Percentiles rank a stretch among this genome's conserved stretches.
Conservation (phyloP, 2,797 vertebrate species). For the Pseudocheirus occidentalis region DNA sequence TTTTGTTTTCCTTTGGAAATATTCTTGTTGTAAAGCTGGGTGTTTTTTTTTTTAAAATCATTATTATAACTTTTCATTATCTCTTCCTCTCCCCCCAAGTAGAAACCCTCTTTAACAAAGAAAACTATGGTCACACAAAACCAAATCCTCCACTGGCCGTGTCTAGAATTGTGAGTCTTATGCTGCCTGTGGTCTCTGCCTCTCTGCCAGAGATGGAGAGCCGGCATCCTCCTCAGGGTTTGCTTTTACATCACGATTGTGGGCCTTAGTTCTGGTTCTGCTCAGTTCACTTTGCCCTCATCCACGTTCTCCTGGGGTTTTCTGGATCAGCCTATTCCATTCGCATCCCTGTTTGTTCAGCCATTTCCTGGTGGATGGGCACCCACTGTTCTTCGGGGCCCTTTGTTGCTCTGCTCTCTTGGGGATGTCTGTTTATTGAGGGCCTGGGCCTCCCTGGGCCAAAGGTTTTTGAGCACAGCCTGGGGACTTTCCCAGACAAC, state of each 20-base stretch:
- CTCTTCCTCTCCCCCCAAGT: neutral
- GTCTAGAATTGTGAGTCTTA: neutral
- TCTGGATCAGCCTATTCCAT: neutral
- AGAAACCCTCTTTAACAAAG: neutral
- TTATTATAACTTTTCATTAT: neutral
- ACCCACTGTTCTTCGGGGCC: neutral
- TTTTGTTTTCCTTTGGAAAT: slow-evolving; percentile 12
- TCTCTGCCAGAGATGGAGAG: neutral
- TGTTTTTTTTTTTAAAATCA: neutral
- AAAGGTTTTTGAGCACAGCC: neutral
- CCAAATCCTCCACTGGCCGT: neutral
- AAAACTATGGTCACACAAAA: neutral
- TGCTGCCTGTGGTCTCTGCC: neutral
- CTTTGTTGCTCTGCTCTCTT: neutral
- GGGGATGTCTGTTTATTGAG: neutral
- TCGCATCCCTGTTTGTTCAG: neutral
- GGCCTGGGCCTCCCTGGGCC: neutral
- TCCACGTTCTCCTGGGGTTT: neutral
- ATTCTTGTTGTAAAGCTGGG: neutral
- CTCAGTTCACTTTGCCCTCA: neutral
- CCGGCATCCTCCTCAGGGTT: neutral
- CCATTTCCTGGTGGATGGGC: neutral
- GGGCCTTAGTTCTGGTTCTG: neutral
- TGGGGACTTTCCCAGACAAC: neutral
- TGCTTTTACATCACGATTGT: neutral